phyloP scores from a whole-genome alignment of 2,888 invertebrate genomes.

The Acleris emargana region DNA sequence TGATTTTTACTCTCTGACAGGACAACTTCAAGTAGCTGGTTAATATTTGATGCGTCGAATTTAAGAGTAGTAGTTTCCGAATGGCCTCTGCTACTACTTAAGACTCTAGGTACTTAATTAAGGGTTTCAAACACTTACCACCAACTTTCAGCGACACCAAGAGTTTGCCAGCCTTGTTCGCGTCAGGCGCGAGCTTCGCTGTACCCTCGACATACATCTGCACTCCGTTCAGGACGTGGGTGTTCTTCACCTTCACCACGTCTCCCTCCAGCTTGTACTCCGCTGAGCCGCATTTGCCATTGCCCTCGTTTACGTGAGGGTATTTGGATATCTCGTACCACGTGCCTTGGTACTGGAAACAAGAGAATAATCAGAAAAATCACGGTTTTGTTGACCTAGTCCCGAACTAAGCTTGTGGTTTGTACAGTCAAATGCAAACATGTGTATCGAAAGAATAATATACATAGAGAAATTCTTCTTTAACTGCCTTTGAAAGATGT shows the following conservation, averaged over 20 bases:
- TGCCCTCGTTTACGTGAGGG: conserved; percentile 83
- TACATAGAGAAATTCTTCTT: too few relatives aligned
- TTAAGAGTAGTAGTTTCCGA: too few relatives aligned
- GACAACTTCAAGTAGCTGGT: too few relatives aligned
- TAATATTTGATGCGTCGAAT: too few relatives aligned
- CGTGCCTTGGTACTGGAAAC: conserved; percentile 82
- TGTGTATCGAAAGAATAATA: too few relatives aligned
- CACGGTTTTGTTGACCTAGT: too few relatives aligned
- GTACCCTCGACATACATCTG: conserved; percentile 64
- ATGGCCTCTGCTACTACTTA: too few relatives aligned
- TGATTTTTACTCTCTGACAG: too few relatives aligned
- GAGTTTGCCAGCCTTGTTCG: conserved; percentile 77
- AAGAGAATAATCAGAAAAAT: not conserved
- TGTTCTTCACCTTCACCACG: conserved; percentile 64
- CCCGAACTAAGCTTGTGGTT: too few relatives aligned
- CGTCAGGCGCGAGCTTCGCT: conserved; percentile 60
- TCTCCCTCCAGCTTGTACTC: conserved; percentile 81
- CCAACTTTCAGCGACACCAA: conserved; percentile 64
- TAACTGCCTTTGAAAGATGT: too few relatives aligned
- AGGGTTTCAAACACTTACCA: conserved; percentile 51
- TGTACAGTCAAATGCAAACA: too few relatives aligned
- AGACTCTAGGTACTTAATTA: too few relatives aligned
- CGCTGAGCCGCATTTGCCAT: conserved; percentile 83
- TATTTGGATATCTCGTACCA: conserved; percentile 88
- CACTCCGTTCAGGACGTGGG: conserved; percentile 61